Evolutionary conservation across 2,113 vertebrate species (phyloP).

Genomic region (Catharus fuscescens): DNA sequence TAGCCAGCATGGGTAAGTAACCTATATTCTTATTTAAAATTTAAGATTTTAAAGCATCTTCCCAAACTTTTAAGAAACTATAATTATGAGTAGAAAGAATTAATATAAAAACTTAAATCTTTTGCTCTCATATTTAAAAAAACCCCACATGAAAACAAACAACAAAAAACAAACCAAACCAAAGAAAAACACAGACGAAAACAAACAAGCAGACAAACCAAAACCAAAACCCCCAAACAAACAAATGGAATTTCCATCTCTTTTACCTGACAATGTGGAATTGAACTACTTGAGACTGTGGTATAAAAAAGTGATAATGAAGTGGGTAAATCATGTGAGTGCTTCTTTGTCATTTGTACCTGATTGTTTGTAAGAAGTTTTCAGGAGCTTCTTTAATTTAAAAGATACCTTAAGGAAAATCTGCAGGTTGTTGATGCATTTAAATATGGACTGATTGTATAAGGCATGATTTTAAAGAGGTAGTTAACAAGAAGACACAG

Average conservation of each 20-base stretch:
- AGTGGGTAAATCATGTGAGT: background rate
- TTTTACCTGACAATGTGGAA: background rate
- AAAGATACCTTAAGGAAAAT: background rate
- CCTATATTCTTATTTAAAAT: background rate
- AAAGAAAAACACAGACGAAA: background rate
- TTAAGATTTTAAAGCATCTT: background rate
- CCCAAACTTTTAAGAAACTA: background rate
- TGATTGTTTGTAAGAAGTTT: background rate
- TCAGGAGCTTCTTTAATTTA: background rate
- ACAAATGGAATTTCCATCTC: background rate
- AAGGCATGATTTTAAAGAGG: background rate
- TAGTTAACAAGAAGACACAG: background rate
- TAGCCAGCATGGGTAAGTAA: conserved; percentile 93
- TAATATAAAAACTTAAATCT: background rate
- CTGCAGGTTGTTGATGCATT: background rate
- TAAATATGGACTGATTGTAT: background rate
- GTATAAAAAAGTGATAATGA: background rate
- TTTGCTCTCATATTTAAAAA: background rate
- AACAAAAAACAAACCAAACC: background rate
- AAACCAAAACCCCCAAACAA: background rate
- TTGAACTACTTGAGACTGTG: background rate
- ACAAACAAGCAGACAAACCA: background rate
- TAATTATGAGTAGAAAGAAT: background rate
- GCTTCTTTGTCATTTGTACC: background rate
- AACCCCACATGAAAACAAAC: background rate